Evolutionary conservation across 2,113 vertebrate genomes (phyloP).

Genomic region (Oryzias celebensis): DNA sequence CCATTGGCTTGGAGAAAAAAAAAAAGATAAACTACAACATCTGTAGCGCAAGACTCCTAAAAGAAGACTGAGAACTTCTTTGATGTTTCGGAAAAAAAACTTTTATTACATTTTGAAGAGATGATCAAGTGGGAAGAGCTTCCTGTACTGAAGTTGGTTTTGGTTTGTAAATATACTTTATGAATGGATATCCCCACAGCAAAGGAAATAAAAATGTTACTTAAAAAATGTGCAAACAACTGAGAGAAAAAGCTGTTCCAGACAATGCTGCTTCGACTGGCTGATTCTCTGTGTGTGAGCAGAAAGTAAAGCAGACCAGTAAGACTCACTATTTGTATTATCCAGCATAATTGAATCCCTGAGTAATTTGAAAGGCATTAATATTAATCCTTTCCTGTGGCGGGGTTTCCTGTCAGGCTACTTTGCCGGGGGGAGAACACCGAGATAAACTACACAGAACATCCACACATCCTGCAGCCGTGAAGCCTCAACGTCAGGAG

Average conservation of each 20-base stretch:
- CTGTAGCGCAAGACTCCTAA: slow-evolving; percentile 37
- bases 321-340: slow-evolving; percentile 59
- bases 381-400: slow-evolving; percentile 59
- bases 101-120: slow-evolving; percentile 17
- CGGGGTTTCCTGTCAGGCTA: slow-evolving; percentile 27
- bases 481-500: slow-evolving; percentile 19
- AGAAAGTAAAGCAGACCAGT: slow-evolving; percentile 40
- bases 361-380: slow-evolving; percentile 57
- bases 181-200: neutral
- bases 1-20: slow-evolving; percentile 42
- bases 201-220: neutral
- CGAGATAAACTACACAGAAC: slow-evolving; percentile 7
- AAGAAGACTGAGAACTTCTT: slow-evolving; percentile 39
- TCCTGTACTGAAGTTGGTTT: slow-evolving; percentile 20
- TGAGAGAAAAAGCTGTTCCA: slow-evolving; percentile 18
- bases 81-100: slow-evolving; percentile 16
- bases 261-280: slow-evolving; percentile 13
- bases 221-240: slow-evolving; percentile 10
- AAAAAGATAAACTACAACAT: slow-evolving; percentile 42
- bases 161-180: slow-evolving; percentile 32
- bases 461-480: slow-evolving; percentile 18
- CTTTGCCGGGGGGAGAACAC: slow-evolving; percentile 20
- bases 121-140: slow-evolving; percentile 21
- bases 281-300: slow-evolving; percentile 5
- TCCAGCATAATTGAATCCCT: slow-evolving; percentile 62